phyloP scores from a whole-genome alignment of 2,113 vertebrate genomes.

The Suricata suricatta region DNA sequence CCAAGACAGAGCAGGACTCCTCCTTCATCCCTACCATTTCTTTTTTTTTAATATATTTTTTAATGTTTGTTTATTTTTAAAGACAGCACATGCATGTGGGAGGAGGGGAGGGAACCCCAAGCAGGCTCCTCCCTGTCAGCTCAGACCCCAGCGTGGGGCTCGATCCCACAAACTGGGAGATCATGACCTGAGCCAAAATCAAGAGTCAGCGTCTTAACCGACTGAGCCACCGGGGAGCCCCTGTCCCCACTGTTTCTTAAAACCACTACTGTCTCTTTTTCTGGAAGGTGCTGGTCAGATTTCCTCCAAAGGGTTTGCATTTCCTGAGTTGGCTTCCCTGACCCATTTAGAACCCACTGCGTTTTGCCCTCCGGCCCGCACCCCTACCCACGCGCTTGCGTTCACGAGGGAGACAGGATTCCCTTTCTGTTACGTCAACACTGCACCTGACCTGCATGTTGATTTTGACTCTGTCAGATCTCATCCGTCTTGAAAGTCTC shows the following conservation, averaged over 20 bases:
- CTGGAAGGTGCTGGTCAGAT: neutral
- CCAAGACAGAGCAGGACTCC: neutral
- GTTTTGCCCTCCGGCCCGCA: neutral
- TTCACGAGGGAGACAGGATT: neutral
- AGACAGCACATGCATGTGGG: no score
- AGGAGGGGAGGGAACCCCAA: no score
- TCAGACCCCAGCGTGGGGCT: no score
- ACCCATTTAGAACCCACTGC: neutral
- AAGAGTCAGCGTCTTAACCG: no score
- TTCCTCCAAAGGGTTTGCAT: neutral
- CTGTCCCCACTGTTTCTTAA: neutral
- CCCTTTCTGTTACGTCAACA: neutral
- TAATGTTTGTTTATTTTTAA: no score
- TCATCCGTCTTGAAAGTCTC: neutral
- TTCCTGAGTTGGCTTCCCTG: neutral
- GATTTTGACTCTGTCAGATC: neutral
- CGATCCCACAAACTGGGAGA: no score
- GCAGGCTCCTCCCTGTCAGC: no score
- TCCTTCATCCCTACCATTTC: neutral
- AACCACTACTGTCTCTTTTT: neutral
- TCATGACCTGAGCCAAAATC: no score
- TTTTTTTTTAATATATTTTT: no score
- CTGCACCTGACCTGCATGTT: neutral
- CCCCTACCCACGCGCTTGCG: fast-evolving
- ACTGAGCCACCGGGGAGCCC: no score